These are phyloP conservation scores for Penaeus indicus DNA, from an alignment of 1,140 invertebrate species.

Conservation along the genomic window DNA sequence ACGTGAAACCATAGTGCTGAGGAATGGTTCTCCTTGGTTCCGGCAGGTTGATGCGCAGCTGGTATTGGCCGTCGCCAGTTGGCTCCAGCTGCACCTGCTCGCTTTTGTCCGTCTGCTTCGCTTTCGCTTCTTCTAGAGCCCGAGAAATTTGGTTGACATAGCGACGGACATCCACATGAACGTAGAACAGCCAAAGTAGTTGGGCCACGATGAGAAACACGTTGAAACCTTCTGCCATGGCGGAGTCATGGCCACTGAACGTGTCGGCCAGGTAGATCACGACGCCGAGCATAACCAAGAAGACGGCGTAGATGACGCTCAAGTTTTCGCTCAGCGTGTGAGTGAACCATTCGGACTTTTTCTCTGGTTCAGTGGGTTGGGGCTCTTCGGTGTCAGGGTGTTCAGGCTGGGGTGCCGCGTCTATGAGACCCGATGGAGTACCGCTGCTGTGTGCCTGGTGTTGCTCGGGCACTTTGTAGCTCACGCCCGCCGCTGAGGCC, in stretches of 20 bases:
- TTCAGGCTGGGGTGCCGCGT: conserved; percentile 10
- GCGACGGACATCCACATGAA: conserved; percentile 76
- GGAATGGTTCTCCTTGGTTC: conserved; percentile 62
- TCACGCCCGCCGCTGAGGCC: conserved; percentile 24
- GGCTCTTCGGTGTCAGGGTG: conserved; percentile 35
- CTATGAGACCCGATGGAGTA: background rate
- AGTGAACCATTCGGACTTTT: conserved; percentile 59
- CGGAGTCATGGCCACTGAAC: conserved; percentile 71
- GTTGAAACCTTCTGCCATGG: conserved; percentile 77
- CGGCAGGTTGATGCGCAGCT: conserved; percentile 64
- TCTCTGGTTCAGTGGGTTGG: conserved; percentile 52
- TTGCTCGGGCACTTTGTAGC: conserved; percentile 38
- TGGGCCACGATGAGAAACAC: conserved; percentile 75
- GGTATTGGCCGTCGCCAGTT: conserved; percentile 64
- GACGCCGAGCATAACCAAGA: conserved; percentile 77
- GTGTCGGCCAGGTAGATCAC: conserved; percentile 77
- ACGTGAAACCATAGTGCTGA: conserved; percentile 69
- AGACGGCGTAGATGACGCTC: conserved; percentile 78
- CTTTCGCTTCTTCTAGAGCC: conserved; percentile 64
- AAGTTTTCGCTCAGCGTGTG: conserved; percentile 63
- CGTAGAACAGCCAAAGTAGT: conserved; percentile 75
- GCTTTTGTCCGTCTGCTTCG: conserved; percentile 56
- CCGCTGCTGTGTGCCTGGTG: conserved; percentile 33
- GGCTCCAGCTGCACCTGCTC: conserved; percentile 75
- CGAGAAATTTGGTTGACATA: conserved; percentile 72